Conservation (phyloP, 2,113 vertebrate genomes). For the Artemisiospiza belli region DNA sequence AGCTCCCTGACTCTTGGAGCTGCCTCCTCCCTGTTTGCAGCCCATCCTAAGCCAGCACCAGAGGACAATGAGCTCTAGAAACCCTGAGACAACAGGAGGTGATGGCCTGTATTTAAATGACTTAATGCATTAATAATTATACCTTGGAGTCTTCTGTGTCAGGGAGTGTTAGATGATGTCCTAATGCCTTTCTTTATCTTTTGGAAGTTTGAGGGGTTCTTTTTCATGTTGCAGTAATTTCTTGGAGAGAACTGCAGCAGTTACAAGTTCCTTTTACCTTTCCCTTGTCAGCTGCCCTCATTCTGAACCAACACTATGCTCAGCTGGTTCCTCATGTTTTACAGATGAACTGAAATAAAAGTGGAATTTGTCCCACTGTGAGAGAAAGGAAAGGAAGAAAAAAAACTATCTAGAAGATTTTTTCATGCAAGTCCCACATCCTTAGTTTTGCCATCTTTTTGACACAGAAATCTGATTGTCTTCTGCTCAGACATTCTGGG, state of each 20-base stretch:
- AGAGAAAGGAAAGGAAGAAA: slow-evolving; percentile 4
- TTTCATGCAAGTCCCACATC: slow-evolving; percentile 39
- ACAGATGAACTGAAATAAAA: slow-evolving; percentile 57
- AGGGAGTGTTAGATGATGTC: background rate
- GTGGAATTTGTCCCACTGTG: slow-evolving; percentile 50
- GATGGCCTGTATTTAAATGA: background rate
- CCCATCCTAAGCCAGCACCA: background rate
- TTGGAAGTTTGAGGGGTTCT: background rate
- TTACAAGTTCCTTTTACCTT: slow-evolving; percentile 22
- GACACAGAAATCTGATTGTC: background rate
- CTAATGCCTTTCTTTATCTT: background rate
- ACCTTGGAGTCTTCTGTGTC: background rate
- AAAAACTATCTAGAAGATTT: background rate
- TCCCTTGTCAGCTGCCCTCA: slow-evolving; percentile 29
- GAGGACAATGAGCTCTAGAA: background rate
- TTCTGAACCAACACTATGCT: background rate
- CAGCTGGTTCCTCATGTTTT: slow-evolving; percentile 55
- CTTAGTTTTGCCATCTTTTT: slow-evolving; percentile 31
- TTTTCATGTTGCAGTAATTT: background rate
- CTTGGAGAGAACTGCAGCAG: background rate
- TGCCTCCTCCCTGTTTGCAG: background rate
- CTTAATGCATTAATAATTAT: background rate
- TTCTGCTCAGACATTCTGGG: slow-evolving; percentile 11
- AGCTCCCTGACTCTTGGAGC: background rate
- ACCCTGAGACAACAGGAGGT: background rate